These are phyloP conservation scores for Holacanthus passer DNA, from an alignment of 2,113 vertebrate genomes.

Conservation along the genomic window DNA sequence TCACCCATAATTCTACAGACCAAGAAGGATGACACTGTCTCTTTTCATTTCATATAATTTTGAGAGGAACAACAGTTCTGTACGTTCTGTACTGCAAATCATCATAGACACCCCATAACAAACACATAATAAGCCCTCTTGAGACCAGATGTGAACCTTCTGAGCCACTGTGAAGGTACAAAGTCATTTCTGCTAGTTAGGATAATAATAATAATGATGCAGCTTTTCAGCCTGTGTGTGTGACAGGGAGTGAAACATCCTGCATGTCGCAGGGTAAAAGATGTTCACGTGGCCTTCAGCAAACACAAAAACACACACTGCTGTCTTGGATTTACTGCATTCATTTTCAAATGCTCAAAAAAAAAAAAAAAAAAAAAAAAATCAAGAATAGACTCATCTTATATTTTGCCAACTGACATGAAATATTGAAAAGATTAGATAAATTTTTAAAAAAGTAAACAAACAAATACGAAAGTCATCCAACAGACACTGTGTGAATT, in stretches of 20 bases:
- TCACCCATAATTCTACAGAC: background rate
- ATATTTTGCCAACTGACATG: slow-evolving; percentile 7
- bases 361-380: too few species aligned
- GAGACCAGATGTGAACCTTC: background rate
- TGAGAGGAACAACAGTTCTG: background rate
- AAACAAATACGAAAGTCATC: slow-evolving; percentile 14
- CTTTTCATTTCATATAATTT: too few species aligned
- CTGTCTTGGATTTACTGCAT: background rate
- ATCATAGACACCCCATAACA: background rate
- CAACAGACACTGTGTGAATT: slow-evolving; percentile 16
- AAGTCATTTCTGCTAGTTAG: background rate
- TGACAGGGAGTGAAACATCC: slow-evolving; percentile 35
- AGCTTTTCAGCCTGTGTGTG: background rate
- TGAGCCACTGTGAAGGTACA: background rate
- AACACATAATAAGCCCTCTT: background rate
- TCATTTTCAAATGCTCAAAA: background rate
- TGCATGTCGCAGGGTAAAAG: slow-evolving; percentile 44
- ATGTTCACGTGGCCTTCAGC: slow-evolving; percentile 49
- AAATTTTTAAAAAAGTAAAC: slow-evolving; percentile 8
- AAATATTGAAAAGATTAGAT: slow-evolving; percentile 2
- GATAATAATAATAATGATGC: background rate
- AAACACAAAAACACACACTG: background rate
- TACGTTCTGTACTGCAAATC: background rate
- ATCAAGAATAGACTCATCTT: background rate
- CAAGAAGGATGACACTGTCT: background rate